Conservation (phyloP, 2,888 invertebrate genomes). For the Automeris io region DNA sequence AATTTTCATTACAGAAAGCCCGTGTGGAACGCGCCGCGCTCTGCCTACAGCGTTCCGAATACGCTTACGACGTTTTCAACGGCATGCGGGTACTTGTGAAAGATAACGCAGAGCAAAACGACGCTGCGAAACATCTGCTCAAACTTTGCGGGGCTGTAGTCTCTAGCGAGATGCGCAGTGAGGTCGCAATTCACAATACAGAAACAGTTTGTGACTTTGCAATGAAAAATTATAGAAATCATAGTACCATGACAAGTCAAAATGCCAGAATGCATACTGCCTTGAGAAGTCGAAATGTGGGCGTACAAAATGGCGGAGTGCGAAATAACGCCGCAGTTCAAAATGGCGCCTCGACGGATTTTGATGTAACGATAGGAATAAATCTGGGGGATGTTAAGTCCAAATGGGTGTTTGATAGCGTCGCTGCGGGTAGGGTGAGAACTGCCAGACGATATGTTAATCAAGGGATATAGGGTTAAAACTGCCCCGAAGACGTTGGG, state of each 20-base stretch:
- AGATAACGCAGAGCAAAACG: constrained; percentile 33
- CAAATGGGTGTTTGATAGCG: constrained; percentile 65
- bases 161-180: constrained; percentile 17
- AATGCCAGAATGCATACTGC: too few relatives aligned
- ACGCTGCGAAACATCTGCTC: constrained; percentile 39
- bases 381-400: constrained; percentile 38
- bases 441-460: constrained; percentile 44
- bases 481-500: too few relatives aligned
- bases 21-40: constrained; percentile 52
- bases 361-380: constrained; percentile 41
- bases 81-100: constrained; percentile 42
- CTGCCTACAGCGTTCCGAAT: constrained; percentile 37
- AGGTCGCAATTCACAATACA: too few relatives aligned
- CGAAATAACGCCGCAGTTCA: constrained; percentile 20
- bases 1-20: constrained; percentile 63
- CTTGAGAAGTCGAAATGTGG: too few relatives aligned
- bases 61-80: constrained; percentile 56
- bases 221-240: too few relatives aligned
- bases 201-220: too few relatives aligned
- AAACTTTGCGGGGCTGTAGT: constrained; percentile 48
- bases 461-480: too few relatives aligned
- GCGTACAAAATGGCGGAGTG: constrained; percentile 15
- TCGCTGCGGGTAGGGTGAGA: constrained; percentile 48
- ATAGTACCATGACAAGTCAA: too few relatives aligned
- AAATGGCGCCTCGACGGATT: constrained; percentile 16